A percentile compares a stretch with the other conserved stretches of the same genome.
phyloP scores from a whole-genome alignment of 2,888 invertebrate species.

The Graphium colonna region DNA sequence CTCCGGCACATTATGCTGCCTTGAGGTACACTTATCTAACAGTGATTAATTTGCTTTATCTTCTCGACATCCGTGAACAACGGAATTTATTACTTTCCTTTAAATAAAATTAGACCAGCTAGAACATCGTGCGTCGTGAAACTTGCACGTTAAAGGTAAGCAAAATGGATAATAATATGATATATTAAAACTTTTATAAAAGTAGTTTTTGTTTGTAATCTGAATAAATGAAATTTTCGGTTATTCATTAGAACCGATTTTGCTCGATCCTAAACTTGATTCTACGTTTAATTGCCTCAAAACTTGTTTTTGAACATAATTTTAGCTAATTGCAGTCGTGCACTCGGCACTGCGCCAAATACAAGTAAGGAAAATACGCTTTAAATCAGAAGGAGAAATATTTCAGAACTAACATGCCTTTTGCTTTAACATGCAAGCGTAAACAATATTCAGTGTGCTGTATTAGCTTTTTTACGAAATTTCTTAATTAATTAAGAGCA shows the following conservation, averaged over 20 bases:
- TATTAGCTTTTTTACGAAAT: too few species aligned
- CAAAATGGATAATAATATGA: too few species aligned
- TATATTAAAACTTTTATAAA: too few species aligned
- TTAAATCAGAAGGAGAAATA: constrained; percentile 51
- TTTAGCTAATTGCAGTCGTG: constrained; percentile 72
- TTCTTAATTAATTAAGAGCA: too few species aligned
- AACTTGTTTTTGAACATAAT: constrained; percentile 76
- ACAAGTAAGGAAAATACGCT: constrained; percentile 50
- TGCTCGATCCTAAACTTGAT: constrained; percentile 54
- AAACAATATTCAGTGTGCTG: background rate
- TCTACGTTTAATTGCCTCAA: constrained; percentile 66
- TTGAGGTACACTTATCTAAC: constrained; percentile 63
- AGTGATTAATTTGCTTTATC: constrained; percentile 72
- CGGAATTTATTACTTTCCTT: constrained; percentile 41
- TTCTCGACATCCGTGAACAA: constrained; percentile 40
- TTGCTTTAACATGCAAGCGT: constrained; percentile 38
- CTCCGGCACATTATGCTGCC: constrained; percentile 51
- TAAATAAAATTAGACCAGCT: constrained; percentile 6
- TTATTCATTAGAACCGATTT: constrained; percentile 49
- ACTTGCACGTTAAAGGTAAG: too few species aligned
- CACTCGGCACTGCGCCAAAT: constrained; percentile 61
- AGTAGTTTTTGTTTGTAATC: too few species aligned
- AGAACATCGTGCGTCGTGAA: too few species aligned
- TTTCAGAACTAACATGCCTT: constrained; percentile 30
- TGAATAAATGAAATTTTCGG: too few species aligned